Evolutionary conservation across 2,797 vertebrate genomes (phyloP).

Genomic region (Valencia hispanica): DNA sequence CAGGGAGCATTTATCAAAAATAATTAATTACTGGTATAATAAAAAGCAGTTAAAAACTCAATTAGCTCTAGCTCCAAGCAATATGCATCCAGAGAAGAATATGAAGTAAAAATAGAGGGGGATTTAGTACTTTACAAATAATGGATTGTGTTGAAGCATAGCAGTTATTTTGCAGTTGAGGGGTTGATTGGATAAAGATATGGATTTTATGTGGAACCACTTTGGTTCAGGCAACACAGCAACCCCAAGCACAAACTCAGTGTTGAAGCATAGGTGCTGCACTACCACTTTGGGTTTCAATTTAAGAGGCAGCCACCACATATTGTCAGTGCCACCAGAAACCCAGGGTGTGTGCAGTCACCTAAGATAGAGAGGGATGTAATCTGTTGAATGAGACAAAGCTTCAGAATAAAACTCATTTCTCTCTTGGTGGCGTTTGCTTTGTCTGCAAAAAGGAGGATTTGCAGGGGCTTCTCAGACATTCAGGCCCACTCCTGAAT

Average conservation of each 20-base stretch:
- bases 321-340: slow-evolving; percentile 57
- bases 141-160: slow-evolving; percentile 21
- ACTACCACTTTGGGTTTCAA: slow-evolving; percentile 65
- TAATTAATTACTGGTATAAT: slow-evolving; percentile 22
- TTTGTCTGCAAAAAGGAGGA: slow-evolving; percentile 79
- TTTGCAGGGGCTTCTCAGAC: slow-evolving; percentile 67
- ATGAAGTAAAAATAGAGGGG: slow-evolving; percentile 23
- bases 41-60: slow-evolving; percentile 27
- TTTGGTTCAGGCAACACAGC: slow-evolving; percentile 46
- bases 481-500: slow-evolving; percentile 68
- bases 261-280: slow-evolving; percentile 32
- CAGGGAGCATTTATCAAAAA: slow-evolving; percentile 24
- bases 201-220: slow-evolving; percentile 44
- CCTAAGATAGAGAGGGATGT: slow-evolving; percentile 68
- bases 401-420: slow-evolving; percentile 76
- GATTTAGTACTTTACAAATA: slow-evolving; percentile 36
- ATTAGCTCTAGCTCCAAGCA: slow-evolving; percentile 41
- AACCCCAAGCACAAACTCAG: slow-evolving; percentile 39
- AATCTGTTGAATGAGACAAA: slow-evolving; percentile 79
- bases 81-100: slow-evolving; percentile 33
- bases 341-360: slow-evolving; percentile 54
- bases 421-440: slow-evolving; percentile 65
- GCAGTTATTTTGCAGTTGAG: slow-evolving; percentile 38
- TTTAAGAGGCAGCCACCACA: slow-evolving; percentile 44
- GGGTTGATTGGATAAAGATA: slow-evolving; percentile 46